Base-by-base conservation (phyloP, 2,797 vertebrate genomes). In the Fratercula arctica region DNA sequence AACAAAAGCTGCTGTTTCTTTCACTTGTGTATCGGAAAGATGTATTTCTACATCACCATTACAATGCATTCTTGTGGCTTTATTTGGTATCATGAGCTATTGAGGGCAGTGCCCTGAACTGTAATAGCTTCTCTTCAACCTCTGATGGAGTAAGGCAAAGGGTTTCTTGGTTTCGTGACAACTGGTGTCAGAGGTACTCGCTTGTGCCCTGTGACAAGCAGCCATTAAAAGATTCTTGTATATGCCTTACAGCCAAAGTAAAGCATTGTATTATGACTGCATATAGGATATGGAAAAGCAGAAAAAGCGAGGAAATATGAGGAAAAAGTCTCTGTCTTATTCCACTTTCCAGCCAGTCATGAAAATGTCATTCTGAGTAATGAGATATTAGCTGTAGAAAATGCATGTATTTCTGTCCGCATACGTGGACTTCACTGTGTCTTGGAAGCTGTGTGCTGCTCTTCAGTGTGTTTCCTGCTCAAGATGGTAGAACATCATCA, bases 1-100 rank as follows among this genome's bases (percentile, higher is more conserved):
- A 57, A 26, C 9, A 73, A n/a, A 85, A 80, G 18, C 50, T 78
- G 25, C 51, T 37, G 3, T 48, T 87, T 63, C 53, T 76, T 41
- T 53, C 43, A 3, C n/a, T 72, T 45, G 12, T 1, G 0, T 28
- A 11, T 79, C 59, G 37, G 61, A 56, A 46, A 63, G 20, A n/a
- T 33, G 1, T 1, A 21, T 61, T 78, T 86, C 53, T 35, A 16
- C 1, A 0, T 19, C 15, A 24, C 25, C 8, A 5, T 60, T 57
- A 15, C 10, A 33, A 33, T 25, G 26, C 16, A 1, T 70, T 72
- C 9, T 59, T 41, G 45, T 69, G 76, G 39, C 21, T 3, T 43
- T 51, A 6, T 37, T 93, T 25, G 7, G 15, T 78, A 9, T 37
- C 25, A 10, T 2, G 21, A 75, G 46, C 35, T 68, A 1, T 10